phyloP scores from a whole-genome alignment of 2,113 vertebrate species.

The Syngnathoides biaculeatus region DNA sequence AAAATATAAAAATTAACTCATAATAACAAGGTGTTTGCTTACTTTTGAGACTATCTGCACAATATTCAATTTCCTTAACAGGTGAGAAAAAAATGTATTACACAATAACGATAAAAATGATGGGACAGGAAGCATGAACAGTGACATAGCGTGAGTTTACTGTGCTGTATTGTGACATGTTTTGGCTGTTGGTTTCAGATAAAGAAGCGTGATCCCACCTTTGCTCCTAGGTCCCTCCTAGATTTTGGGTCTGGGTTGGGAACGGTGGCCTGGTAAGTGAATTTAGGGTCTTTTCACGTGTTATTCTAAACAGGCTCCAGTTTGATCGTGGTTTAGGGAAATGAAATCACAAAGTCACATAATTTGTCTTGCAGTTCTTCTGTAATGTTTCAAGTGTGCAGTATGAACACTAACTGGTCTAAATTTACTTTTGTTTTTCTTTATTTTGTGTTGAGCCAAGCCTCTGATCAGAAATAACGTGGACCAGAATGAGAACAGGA shows the following conservation, averaged over 20 bases:
- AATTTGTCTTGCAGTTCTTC: no score
- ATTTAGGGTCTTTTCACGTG: not conserved
- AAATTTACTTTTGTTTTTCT: not conserved
- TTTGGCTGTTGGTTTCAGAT: constrained; percentile 72
- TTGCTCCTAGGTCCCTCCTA: constrained; percentile 78
- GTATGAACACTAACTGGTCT: not conserved
- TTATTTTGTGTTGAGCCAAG: not conserved
- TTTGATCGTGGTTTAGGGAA: not conserved
- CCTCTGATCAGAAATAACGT: not conserved
- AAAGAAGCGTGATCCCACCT: constrained; percentile 71
- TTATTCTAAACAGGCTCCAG: not conserved
- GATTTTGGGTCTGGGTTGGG: constrained; percentile 87
- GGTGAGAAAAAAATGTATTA: no score
- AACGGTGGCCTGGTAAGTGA: constrained; percentile 78
- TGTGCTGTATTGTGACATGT: no score
- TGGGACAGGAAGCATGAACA: no score
- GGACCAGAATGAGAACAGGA: no score
- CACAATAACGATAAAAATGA: no score
- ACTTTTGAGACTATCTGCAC: no score
- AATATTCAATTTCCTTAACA: no score
- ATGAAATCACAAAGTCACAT: not conserved
- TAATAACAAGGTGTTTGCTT: no score
- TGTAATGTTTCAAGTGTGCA: not conserved
- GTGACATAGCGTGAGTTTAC: no score
- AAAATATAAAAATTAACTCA: no score